Conservation (phyloP, 2,113 vertebrate genomes). For the Rhynchomys soricoides region DNA sequence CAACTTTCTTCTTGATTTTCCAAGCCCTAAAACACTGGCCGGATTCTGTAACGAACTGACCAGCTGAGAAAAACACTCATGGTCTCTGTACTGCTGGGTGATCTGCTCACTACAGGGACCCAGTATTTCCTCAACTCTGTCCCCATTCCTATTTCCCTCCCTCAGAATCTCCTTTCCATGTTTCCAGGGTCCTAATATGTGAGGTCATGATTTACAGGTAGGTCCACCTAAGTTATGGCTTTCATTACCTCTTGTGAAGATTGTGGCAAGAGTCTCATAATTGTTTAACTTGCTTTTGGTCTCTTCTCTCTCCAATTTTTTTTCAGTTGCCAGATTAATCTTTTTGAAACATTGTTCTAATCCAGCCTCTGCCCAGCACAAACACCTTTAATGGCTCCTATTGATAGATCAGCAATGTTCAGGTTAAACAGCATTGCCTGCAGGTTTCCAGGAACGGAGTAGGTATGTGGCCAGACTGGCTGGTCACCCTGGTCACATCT, state of each 20-base stretch:
- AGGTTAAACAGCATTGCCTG: background rate
- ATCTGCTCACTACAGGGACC: background rate
- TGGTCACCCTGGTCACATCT: background rate
- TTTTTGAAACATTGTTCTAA: slow-evolving; percentile 59
- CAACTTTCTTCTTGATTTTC: background rate
- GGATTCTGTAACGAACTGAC: background rate
- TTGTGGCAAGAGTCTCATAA: slow-evolving; percentile 23
- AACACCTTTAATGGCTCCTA: slow-evolving; percentile 38
- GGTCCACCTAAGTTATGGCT: slow-evolving; percentile 5
- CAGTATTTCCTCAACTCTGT: background rate
- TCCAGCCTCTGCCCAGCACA: background rate
- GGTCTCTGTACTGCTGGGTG: background rate
- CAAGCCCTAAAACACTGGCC: background rate
- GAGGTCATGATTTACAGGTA: background rate
- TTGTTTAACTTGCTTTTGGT: slow-evolving; percentile 41
- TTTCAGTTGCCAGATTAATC: slow-evolving; percentile 61
- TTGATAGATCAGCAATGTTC: slow-evolving; percentile 38
- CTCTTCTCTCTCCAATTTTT: slow-evolving; percentile 63
- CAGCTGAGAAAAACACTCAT: background rate
- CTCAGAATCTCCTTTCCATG: background rate
- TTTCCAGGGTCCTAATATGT: background rate
- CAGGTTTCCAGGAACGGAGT: background rate
- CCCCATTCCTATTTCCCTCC: background rate
- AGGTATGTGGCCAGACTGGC: background rate
- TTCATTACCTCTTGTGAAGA: slow-evolving; percentile 11